These are phyloP conservation scores for Lochmaea capreae DNA, from an alignment of 2,888 invertebrate species.

Conservation along the genomic window DNA sequence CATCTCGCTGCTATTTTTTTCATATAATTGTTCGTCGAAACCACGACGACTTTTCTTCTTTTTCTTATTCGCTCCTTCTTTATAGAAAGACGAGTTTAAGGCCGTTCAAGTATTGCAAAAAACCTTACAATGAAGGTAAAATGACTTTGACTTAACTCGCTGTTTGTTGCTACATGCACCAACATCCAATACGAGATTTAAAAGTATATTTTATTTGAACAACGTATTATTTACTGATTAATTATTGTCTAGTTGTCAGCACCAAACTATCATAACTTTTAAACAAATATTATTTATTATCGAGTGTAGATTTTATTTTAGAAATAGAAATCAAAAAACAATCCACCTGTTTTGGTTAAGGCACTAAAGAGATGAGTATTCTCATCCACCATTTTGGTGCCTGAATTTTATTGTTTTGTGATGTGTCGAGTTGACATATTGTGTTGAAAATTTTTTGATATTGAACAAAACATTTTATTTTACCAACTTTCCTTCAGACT, in stretches of 20 bases:
- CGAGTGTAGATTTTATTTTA: no score
- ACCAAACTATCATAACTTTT: not conserved
- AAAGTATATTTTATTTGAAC: not conserved
- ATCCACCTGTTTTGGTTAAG: no score
- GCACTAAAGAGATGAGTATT: no score
- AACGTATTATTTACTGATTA: conserved; percentile 5
- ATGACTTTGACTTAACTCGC: conserved; percentile 30
- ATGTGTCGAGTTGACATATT: no score
- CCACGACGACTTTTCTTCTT: conserved; percentile 38
- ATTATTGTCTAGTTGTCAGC: not conserved
- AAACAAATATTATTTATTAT: not conserved
- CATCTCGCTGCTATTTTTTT: conserved; percentile 43
- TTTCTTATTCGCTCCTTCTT: conserved; percentile 35
- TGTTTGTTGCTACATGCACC: conserved; percentile 27
- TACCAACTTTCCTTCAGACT: no score
- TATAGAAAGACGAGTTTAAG: conserved; percentile 44
- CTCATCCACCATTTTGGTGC: no score
- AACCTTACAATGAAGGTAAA: conserved; percentile 42
- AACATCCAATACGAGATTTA: not conserved
- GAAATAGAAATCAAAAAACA: no score
- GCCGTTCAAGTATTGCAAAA: conserved; percentile 41
- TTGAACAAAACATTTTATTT: no score
- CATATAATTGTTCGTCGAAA: conserved; percentile 46
- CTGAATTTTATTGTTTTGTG: no score
- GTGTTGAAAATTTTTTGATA: no score